Evolutionary conservation across 2,797 vertebrate genomes (phyloP).

Genomic region (Rhadinocentrus ornatus): DNA sequence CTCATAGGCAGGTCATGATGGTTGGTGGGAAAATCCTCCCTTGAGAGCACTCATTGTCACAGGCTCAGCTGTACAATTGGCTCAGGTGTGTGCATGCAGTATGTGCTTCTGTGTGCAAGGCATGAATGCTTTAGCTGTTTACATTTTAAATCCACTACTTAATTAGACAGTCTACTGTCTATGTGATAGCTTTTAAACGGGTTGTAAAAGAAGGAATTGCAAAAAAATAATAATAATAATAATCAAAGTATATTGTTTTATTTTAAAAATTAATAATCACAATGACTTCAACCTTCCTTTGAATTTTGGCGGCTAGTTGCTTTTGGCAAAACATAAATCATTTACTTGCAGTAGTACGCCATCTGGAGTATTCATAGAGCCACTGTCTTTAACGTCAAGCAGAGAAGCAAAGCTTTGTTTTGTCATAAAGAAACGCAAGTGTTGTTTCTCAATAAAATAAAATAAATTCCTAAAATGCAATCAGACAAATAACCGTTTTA

Average conservation of each 20-base stretch:
- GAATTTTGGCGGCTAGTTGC: conserved; percentile 45
- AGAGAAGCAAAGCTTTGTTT: not conserved
- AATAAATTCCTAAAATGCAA: not conserved
- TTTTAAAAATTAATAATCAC: conserved; percentile 38
- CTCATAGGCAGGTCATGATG: conserved; percentile 76
- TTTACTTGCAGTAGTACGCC: conserved; percentile 69
- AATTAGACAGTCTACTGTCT: conserved; percentile 31
- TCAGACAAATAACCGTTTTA: not conserved
- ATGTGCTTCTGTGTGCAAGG: conserved; percentile 36
- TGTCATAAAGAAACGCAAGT: not conserved
- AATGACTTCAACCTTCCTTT: conserved; percentile 56
- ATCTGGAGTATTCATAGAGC: conserved; percentile 66
- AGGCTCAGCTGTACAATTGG: conserved; percentile 81
- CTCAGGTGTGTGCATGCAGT: conserved; percentile 74
- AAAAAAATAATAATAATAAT: not conserved
- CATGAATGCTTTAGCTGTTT: conserved; percentile 52
- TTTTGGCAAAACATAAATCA: conserved; percentile 67
- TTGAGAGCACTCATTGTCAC: conserved; percentile 74
- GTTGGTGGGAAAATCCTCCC: conserved; percentile 83
- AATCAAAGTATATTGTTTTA: conserved; percentile 7
- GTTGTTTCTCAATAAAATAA: not conserved
- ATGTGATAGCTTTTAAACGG: conserved; percentile 21
- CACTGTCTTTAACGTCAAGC: conserved; percentile 38
- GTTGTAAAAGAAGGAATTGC: conserved; percentile 17
- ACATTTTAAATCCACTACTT: conserved; percentile 37